Evolutionary conservation across 2,797 vertebrate species (phyloP).

Genomic region (Coendou prehensilis): DNA sequence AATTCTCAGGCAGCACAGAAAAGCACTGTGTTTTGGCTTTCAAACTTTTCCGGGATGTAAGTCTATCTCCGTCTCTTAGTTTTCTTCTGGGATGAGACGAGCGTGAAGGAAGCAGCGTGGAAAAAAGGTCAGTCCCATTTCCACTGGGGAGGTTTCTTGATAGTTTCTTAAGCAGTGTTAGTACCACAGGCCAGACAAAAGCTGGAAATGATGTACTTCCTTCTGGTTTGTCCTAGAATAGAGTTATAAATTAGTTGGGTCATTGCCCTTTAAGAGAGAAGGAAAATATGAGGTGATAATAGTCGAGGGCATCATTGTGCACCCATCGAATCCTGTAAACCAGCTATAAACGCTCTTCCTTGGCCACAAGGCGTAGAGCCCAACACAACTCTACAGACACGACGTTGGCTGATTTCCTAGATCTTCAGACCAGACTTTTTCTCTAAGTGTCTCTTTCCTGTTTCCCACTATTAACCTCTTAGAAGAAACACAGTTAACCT

Average conservation of each 20-base stretch:
- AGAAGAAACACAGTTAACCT: neutral
- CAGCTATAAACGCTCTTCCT: constrained; percentile 48
- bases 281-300: constrained; percentile 65
- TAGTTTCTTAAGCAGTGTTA: neutral
- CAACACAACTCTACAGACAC: neutral
- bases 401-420: neutral
- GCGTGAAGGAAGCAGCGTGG: neutral
- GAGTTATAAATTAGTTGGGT: constrained; percentile 43
- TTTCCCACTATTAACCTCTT: constrained; percentile 36
- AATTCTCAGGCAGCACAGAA: constrained; percentile 2
- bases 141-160: constrained; percentile 12
- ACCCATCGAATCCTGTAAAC: constrained; percentile 29
- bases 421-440: neutral
- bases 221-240: constrained; percentile 29
- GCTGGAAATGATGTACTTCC: neutral
- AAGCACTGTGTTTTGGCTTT: constrained; percentile 15
- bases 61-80: neutral
- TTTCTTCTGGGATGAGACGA: neutral
- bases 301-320: constrained; percentile 31
- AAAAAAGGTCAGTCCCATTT: neutral
- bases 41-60: neutral
- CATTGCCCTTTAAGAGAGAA: constrained; percentile 67
- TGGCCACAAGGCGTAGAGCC: neutral
- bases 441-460: neutral
- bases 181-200: constrained; percentile 38